These are phyloP conservation scores for Prunella himalayana DNA, from an alignment of 2,113 vertebrate species.

Conservation along the genomic window DNA sequence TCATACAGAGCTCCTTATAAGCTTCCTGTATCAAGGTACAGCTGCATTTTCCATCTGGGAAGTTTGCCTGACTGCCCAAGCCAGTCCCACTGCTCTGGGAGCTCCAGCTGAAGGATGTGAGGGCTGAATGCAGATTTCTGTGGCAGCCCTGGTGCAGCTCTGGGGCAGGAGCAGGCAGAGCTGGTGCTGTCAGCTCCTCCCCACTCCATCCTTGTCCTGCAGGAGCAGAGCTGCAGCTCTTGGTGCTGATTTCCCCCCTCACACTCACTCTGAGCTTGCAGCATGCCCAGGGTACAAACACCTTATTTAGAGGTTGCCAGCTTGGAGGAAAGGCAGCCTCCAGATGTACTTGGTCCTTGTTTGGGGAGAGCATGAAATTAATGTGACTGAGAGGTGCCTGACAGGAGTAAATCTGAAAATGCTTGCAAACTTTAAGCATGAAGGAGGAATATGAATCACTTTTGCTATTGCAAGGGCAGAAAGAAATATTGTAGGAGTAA, in stretches of 20 bases:
- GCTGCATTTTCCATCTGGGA: neutral
- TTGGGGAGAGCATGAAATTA: neutral
- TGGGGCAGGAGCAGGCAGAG: neutral
- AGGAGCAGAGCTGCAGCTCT: neutral
- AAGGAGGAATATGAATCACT: neutral
- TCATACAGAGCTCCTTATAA: neutral
- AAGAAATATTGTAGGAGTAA: neutral
- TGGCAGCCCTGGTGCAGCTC: neutral
- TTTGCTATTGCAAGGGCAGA: neutral
- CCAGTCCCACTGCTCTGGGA: neutral
- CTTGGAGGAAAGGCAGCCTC: neutral
- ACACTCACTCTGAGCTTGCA: neutral
- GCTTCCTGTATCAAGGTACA: neutral
- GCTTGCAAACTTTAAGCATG: neutral
- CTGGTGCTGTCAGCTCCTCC: neutral
- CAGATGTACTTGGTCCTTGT: neutral
- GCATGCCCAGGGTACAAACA: neutral
- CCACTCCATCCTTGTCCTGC: neutral
- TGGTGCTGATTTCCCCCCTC: neutral
- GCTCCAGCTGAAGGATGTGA: neutral
- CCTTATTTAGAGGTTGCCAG: neutral
- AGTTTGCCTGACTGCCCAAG: neutral
- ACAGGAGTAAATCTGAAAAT: neutral
- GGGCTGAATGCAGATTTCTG: neutral
- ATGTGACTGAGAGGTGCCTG: neutral